Conservation (phyloP, 2,113 vertebrate species). For the Talpa occidentalis region DNA sequence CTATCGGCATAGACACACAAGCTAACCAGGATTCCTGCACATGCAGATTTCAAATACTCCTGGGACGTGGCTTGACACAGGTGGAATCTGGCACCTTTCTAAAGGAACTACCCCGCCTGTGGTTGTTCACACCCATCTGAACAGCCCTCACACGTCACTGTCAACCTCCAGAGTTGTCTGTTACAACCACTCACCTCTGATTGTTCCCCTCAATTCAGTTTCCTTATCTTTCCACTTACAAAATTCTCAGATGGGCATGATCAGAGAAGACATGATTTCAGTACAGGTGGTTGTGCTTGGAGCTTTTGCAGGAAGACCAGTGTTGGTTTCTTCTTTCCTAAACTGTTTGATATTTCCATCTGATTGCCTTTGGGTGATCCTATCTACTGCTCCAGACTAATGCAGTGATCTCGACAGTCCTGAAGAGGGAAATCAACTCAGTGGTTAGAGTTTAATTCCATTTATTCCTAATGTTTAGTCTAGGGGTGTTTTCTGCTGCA, state of each 20-base stretch:
- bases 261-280: background rate
- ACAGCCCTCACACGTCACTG: background rate
- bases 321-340: background rate
- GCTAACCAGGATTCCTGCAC: background rate
- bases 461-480: too few species aligned
- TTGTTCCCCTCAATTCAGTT: background rate
- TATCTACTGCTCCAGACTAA: background rate
- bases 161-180: background rate
- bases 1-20: background rate
- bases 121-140: background rate
- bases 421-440: too few species aligned
- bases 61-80: background rate
- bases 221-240: background rate
- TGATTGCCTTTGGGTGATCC: background rate
- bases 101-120: background rate
- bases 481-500: too few species aligned
- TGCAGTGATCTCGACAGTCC: too few species aligned
- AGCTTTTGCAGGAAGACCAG: accelerated
- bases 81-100: background rate
- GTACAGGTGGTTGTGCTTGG: background rate
- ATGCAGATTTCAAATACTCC: background rate
- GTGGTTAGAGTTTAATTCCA: too few species aligned
- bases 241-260: background rate
- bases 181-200: background rate
- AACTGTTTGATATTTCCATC: background rate